These are phyloP conservation scores for Euwallacea fornicatus DNA, from an alignment of 1,140 invertebrate species.

Conservation along the genomic window DNA sequence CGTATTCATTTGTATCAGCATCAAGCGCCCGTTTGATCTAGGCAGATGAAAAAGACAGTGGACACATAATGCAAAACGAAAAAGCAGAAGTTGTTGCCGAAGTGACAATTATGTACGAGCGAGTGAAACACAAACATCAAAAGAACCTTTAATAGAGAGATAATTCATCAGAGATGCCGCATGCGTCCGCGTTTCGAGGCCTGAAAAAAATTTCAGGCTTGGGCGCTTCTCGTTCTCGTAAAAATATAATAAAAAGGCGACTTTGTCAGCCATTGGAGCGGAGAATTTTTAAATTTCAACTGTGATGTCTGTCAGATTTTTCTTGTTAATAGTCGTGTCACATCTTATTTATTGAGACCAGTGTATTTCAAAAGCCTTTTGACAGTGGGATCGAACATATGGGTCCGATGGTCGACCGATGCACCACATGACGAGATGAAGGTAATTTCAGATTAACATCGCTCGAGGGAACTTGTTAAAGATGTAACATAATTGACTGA, in stretches of 20 bases:
- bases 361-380: slow-evolving; percentile 21
- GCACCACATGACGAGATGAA: too few species aligned
- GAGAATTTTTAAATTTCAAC: slow-evolving; percentile 25
- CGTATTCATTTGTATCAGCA: slow-evolving; percentile 7
- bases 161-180: slow-evolving; percentile 26
- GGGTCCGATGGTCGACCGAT: slow-evolving; percentile 1
- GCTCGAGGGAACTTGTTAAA: too few species aligned
- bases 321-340: slow-evolving; percentile 15
- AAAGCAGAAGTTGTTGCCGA: slow-evolving; percentile 3
- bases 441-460: too few species aligned
- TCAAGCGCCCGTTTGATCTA: slow-evolving; percentile 18
- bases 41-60: slow-evolving; percentile 7
- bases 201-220: slow-evolving; percentile 18
- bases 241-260: slow-evolving; percentile 26
- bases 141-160: slow-evolving; percentile 23
- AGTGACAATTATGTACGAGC: slow-evolving; percentile 21
- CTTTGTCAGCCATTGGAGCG: background rate
- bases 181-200: slow-evolving; percentile 10
- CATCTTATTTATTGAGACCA: slow-evolving; percentile 24
- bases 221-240: slow-evolving; percentile 9
- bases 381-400: slow-evolving; percentile 15
- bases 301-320: slow-evolving; percentile 18
- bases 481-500: too few species aligned
- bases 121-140: slow-evolving; percentile 24
- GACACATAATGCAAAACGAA: slow-evolving; percentile 11